These are phyloP conservation scores for Eumerus sabulonum DNA, from an alignment of 2,888 invertebrate species.

Conservation along the genomic window DNA sequence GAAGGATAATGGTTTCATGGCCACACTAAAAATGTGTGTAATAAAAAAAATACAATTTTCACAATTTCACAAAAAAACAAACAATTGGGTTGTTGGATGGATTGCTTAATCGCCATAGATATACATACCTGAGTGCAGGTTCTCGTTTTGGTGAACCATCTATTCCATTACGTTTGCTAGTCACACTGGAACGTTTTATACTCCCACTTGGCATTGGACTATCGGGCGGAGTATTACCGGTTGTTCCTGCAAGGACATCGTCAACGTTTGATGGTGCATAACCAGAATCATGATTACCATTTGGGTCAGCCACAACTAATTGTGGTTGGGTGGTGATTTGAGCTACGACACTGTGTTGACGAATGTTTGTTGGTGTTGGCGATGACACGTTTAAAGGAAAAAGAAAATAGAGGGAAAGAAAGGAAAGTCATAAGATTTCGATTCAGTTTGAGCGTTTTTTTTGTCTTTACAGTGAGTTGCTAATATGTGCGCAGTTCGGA, in stretches of 20 bases:
- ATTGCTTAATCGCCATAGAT: no score
- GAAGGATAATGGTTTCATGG: conserved; percentile 83
- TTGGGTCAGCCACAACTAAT: conserved; percentile 83
- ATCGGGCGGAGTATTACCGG: conserved; percentile 80
- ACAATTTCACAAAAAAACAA: neutral
- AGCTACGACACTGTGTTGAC: conserved; percentile 80
- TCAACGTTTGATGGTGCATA: conserved; percentile 85
- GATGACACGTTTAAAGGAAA: no score
- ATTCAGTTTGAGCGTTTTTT: conserved; percentile 5
- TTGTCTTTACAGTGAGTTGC: no score
- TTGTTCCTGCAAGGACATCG: conserved; percentile 81
- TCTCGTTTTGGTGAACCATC: conserved; percentile 78
- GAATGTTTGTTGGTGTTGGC: conserved; percentile 6
- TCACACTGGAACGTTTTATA: conserved; percentile 75
- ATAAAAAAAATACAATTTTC: conserved; percentile 35
- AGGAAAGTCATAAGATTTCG: conserved; percentile 21
- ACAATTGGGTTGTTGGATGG: neutral
- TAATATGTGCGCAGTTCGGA: no score
- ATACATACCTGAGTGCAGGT: conserved; percentile 76
- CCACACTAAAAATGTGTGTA: conserved; percentile 77
- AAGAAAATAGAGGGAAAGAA: conserved; percentile 3
- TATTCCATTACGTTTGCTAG: conserved; percentile 76
- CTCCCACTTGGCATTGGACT: conserved; percentile 79
- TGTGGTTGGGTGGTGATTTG: conserved; percentile 81
- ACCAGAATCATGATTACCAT: conserved; percentile 91